These are phyloP conservation scores for Micrastur ruficollis DNA, from an alignment of 2,797 vertebrate genomes.

Conservation along the genomic window DNA sequence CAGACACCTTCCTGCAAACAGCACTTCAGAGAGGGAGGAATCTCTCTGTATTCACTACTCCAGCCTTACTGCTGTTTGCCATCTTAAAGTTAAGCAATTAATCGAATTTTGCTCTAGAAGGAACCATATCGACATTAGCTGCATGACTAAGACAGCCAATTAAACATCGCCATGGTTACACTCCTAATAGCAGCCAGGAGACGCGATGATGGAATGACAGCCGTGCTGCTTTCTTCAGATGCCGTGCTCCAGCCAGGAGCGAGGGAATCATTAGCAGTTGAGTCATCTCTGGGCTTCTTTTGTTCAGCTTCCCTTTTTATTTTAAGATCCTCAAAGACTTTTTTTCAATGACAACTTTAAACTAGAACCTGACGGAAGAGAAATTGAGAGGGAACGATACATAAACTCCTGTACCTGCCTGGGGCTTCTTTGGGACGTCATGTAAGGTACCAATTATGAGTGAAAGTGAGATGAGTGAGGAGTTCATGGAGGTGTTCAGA, in stretches of 20 bases:
- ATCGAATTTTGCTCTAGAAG: background rate
- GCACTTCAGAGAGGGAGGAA: background rate
- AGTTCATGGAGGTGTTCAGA: background rate
- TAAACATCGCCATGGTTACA: slow-evolving; percentile 51
- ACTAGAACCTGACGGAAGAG: background rate
- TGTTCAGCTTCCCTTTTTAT: slow-evolving; percentile 33
- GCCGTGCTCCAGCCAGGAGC: slow-evolving; percentile 14
- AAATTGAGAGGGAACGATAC: background rate
- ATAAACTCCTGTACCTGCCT: background rate
- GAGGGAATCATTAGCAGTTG: slow-evolving; percentile 35
- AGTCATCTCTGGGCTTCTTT: slow-evolving; percentile 36
- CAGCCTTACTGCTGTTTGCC: background rate
- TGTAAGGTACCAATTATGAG: background rate
- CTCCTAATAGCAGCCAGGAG: background rate
- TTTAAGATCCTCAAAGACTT: slow-evolving; percentile 36
- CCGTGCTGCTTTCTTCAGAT: background rate
- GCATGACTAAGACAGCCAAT: slow-evolving; percentile 28
- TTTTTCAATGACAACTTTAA: slow-evolving; percentile 3
- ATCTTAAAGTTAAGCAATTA: slow-evolving; percentile 21
- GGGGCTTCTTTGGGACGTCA: background rate
- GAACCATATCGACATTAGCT: background rate
- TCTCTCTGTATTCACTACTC: background rate
- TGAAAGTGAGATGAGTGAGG: background rate
- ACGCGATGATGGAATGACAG: slow-evolving; percentile 11
- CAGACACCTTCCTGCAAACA: background rate